Evolutionary conservation across 2,113 vertebrate genomes (phyloP).

Genomic region (Pavo muticus): DNA sequence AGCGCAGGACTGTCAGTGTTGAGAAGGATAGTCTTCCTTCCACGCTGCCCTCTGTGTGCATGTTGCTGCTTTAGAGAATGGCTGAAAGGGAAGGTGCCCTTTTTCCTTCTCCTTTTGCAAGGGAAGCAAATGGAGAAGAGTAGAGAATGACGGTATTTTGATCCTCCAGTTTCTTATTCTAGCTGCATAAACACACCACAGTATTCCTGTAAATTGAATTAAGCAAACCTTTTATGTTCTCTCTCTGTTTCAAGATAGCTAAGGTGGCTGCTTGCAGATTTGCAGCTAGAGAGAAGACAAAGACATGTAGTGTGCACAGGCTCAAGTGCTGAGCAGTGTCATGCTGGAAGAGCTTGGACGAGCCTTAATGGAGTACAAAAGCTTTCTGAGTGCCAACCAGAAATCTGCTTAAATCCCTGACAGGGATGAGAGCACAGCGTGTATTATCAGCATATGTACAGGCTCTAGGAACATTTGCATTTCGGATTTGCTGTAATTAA

Average conservation of each 20-base stretch:
- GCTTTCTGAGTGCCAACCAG: conserved; percentile 23
- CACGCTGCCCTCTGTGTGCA: neutral
- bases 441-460: neutral
- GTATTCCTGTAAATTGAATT: conserved; percentile 44
- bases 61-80: neutral
- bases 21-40: neutral
- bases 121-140: neutral
- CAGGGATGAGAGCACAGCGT: neutral
- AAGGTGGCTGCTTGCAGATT: conserved; percentile 46
- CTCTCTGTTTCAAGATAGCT: neutral
- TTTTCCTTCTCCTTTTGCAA: conserved; percentile 4
- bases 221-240: conserved; percentile 36
- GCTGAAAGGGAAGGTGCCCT: neutral
- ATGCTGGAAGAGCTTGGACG: neutral
- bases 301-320: neutral
- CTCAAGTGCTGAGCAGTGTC: neutral
- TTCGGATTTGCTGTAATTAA: conserved; percentile 35
- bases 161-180: neutral
- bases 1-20: accelerated
- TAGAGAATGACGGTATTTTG: neutral
- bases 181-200: neutral
- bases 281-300: neutral
- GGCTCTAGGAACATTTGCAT: neutral
- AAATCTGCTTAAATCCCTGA: conserved; percentile 39
- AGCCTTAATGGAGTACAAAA: conserved; percentile 29